phyloP scores from a whole-genome alignment of 2,113 vertebrate genomes.

The Lamprologus tigripictilis region DNA sequence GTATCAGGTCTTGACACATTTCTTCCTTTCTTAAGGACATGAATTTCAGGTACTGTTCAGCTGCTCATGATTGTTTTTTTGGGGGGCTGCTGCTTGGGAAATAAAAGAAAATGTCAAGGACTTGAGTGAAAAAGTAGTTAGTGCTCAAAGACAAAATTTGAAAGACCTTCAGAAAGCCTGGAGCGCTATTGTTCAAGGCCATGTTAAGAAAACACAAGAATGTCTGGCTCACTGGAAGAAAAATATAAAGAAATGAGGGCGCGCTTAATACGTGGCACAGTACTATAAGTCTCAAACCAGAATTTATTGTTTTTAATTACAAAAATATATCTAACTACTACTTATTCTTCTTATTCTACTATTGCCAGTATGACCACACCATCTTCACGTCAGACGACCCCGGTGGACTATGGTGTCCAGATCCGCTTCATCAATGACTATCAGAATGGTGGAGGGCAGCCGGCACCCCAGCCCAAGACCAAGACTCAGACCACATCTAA shows the following conservation, averaged over 20 bases:
- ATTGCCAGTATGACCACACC: conserved; percentile 61
- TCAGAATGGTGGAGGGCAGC: conserved; percentile 41
- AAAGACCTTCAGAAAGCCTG: neutral
- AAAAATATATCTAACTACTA: neutral
- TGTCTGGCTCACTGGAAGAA: neutral
- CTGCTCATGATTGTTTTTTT: neutral
- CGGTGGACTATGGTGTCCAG: conserved; percentile 86
- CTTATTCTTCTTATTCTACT: neutral
- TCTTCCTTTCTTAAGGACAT: neutral
- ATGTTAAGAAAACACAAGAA: neutral
- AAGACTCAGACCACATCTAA: conserved; percentile 61
- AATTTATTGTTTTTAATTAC: neutral
- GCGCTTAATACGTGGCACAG: neutral
- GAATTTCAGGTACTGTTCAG: neutral
- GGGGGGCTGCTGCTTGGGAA: neutral
- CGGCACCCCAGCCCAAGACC: conserved; percentile 1
- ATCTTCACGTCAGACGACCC: conserved; percentile 69
- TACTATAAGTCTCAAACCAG: neutral
- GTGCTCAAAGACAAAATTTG: neutral
- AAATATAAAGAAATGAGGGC: neutral
- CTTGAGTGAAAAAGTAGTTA: neutral
- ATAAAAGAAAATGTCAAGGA: neutral
- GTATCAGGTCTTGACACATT: neutral
- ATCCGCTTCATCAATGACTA: conserved; percentile 88
- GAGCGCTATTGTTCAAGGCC: neutral